Base-by-base conservation (phyloP, 2,113 vertebrate species). In the Rhinolophus sinicus region DNA sequence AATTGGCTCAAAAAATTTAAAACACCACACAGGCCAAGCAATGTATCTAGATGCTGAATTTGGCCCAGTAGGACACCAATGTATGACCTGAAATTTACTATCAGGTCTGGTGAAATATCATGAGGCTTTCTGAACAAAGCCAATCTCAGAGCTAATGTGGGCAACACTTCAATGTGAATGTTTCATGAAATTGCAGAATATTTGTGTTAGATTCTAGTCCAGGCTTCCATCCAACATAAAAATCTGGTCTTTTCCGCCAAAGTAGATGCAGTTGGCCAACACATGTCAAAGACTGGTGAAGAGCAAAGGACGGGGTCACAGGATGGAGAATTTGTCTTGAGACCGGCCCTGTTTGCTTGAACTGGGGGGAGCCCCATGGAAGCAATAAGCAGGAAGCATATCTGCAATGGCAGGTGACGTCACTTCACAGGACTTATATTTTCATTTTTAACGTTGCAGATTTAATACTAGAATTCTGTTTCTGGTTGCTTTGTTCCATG, bases 191-290 rank as follows among this genome's bases (percentile, higher is more conserved):
- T 33, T 77, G 26, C 30, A 93, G 81, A 50, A 47, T 40, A n/a
- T 76, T 67, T 76, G 33, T 54, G 30, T 50, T 70, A 44, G 14
- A 75, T 30, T 62, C 30, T 90, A 78, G 47, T 11, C 13, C 18
- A 47, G 78, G 50, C 38, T 82, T 86, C 30, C 14, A 87, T 21
- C 50, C 26, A 93, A 94, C 73, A 70, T 78, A 95, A 90, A 97
- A 88, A 77, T 76, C 38, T 81, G 30, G 54, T 70, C 54, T 83
- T 96, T 93, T 30, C 28, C 12, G 80, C 65, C 9, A 83, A 54
- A 93, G 56, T 24, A 78, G 62, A 69, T 94, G 40, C n/a, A 65
- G 19, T n/a, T 93, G 35, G 44, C 22, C 50, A 65, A 83, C 56
- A 92, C 6, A 9, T 64, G 28, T 47, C 28, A 28, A 72, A 87